Base-by-base conservation (phyloP, 2,888 invertebrate species). In the Heteropelma amictum region DNA sequence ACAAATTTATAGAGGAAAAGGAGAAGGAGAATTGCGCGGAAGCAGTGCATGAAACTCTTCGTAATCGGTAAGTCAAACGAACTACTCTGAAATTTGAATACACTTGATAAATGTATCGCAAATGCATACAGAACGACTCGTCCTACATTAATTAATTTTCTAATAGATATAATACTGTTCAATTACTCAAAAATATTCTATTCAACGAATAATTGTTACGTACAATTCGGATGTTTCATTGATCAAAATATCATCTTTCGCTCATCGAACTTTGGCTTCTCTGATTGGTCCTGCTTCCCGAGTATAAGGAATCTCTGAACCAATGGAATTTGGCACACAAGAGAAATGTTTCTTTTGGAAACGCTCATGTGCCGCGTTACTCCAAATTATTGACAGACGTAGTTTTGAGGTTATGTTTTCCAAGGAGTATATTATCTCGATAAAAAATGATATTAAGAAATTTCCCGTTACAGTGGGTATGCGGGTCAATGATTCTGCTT, bases 381-480 rank as follows among this genome's bases (percentile, higher is more conserved):
- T 23, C 30, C 26, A 38, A n/a, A 49, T 63, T 58, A 60, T 47
- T 75, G 75, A 75, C 77, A 77, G 72, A 64, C 53, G 72, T 63
- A 69, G 54, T 61, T 38, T 38, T 17, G 54, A 64, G 75, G 77
- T 75, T 77, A 77, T 77, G 77, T 72, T 51, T 65, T 49, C 63
- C 17, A 30, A 28, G n/a, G 53, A 75, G 60, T 14, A 65, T 54
- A 7, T 67, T 68, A 60, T 65, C 49, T 45, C 45, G 12, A 42
- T 53, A 70, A 53, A 80, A 76, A 80, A 88, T 88, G 88, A 82
- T 85, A 82, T 69, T 85, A 51, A 84, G 88, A 77, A 88, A 79
- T 79, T 80, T 82, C 72, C 78, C 85, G 28, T 68, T 85, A 7
- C 88, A 87, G 81, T 88, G 88, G 88, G 71, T 88, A 7, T 70